Percentiles rank a stretch among this genome's conserved stretches.
Conservation (phyloP, 2,113 vertebrate species). For the Lophotis ruficrista region DNA sequence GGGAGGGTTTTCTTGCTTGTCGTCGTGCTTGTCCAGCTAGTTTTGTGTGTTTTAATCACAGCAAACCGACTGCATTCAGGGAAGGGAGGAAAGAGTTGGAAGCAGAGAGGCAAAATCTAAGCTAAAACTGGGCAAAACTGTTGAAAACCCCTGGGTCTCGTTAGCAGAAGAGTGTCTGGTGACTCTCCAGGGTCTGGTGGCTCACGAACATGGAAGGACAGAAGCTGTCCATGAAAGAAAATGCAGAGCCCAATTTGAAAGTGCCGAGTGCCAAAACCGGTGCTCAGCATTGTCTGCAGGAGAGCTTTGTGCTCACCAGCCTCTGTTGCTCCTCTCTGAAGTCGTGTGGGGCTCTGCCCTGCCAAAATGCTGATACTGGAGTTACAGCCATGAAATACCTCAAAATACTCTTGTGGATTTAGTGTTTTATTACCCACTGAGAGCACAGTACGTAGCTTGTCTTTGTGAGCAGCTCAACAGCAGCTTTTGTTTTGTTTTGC, state of each 20-base stretch:
- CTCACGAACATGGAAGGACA: background rate
- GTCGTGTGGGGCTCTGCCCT: background rate
- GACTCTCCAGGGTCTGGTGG: background rate
- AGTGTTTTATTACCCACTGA: background rate
- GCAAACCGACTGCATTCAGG: background rate
- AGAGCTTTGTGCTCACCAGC: background rate
- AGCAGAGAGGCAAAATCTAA: background rate
- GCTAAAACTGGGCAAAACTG: background rate
- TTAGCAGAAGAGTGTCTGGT: background rate
- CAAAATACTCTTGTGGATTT: background rate
- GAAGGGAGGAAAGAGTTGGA: background rate
- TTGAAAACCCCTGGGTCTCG: fast-evolving
- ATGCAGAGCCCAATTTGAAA: background rate
- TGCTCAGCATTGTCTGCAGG: background rate
- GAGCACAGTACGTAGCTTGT: background rate
- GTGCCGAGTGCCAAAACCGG: fast-evolving
- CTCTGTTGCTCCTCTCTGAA: background rate
- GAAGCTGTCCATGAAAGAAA: background rate
- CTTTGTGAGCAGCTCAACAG: background rate
- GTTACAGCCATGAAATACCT: background rate
- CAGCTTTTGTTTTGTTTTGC: slow-evolving; percentile 31
- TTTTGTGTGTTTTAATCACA: background rate
- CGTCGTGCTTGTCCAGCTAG: background rate
- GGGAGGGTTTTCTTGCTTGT: background rate
- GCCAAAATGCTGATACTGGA: background rate